Base-by-base conservation (phyloP, 2,797 vertebrate species). In the Hydrolagus colliei region DNA sequence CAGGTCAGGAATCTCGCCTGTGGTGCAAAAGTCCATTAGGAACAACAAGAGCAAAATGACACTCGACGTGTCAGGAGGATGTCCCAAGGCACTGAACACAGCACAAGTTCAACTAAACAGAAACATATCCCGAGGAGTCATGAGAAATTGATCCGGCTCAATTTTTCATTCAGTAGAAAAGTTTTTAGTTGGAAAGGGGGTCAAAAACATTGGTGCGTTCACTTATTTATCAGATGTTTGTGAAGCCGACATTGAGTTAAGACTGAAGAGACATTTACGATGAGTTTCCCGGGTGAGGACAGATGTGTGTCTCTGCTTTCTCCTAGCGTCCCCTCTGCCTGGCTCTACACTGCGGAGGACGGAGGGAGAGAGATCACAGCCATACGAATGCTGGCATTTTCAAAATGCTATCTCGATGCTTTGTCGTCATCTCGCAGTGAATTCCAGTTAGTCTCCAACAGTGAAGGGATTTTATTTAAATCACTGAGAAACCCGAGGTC, bases 1-100 rank as follows among this genome's bases (percentile, higher is more conserved):
- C 88, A 99, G 92, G 88, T 98, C 96, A 0, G 96, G 97, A 88
- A 99, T 97, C 92, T 99, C 98, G 87, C 97, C 97, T 99, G 89
- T 65, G 90, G 89, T 52, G 27, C 12, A 7, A n/a, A 2, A 77
- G 18, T 61, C 52, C 75, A n/a, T 61, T 61, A 77, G 20, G 41
- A n/a, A 59, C 18, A 9, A 18, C 18, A 16, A 68, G 4, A 4
- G 27, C 62, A 67, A 27, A 41, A 68, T 82, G 41, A 35, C 20
- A 3, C 65, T 35, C 63, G 41, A 41, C 11, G 68, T 8, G 27
- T 82, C 62, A 73, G 13, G 27, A 27, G 27, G 27, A 27, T 27
- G 27, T 27, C 27, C 27, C 27, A 27, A 27, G 27, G 27, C 27
- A 27, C 27, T 27, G 27, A 27, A 73, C 22, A 27, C 22, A 35